Evolutionary conservation across 2,888 invertebrate species (phyloP), one percentile per base, ranked within the genome.

Genomic region (Tiliacea aurago): DNA sequence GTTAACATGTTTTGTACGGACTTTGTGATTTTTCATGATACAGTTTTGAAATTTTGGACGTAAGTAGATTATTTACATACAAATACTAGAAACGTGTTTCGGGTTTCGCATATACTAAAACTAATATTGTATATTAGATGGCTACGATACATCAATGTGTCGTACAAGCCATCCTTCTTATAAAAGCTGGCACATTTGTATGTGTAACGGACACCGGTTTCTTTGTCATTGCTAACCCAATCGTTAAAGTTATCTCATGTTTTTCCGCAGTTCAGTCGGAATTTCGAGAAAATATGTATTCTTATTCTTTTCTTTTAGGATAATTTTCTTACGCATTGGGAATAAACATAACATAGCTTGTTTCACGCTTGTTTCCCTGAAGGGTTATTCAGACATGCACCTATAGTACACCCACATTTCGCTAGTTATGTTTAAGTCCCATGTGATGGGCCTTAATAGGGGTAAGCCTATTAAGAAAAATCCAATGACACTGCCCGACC

Each of bases 221-320:
- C 56, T 77, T 28, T 37, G 11, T 0, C 49, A 45, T 28, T 45
- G 20, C 69, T 58, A 67, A 77, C 58, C 18, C 49, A 68, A 59
- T 77, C 58, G 58, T 78, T 69, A 77, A 74, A 77, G 77, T 69
- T 77, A 23, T 74, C 11, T 41, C 5, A 37, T 11, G 28, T 37
- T 74, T 53, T 47, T 15, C 45, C 41, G 47, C 1, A 10, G 28
- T 7, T 37, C 37, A 49, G 18, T 1, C 43, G 5, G n/a, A 77
- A 68, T 45, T n/a, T 20, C 4, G 23, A 49, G 47, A 55, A 13
- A 55, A 33, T 18, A 37, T 15, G 33, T 43, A 4, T 23, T 43
- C 41, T 23, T 28, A 28, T 41, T 2, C 10, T 20, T 73, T 41
- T 73, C 0, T 6, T 58, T 72, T 33, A 9, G 13, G 28, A n/a